Evolutionary conservation across 2,888 invertebrate species (phyloP).

Genomic region (Emmelina monodactyla): DNA sequence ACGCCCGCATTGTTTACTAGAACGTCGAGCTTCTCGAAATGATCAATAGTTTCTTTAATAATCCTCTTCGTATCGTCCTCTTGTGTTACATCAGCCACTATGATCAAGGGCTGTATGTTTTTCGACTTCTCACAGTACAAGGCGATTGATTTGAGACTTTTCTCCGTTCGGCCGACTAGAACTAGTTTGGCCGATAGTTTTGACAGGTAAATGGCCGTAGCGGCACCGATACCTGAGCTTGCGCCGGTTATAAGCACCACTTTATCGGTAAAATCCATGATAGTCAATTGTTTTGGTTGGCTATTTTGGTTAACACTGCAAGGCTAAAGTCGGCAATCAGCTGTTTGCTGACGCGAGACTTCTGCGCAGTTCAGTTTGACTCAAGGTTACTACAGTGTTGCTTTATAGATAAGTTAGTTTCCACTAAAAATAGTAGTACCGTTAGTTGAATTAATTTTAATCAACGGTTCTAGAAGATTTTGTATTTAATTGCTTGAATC

Average conservation of each 20-base stretch:
- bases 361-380: no score
- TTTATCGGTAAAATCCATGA: slow-evolving; percentile 70
- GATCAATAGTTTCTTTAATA: slow-evolving; percentile 72
- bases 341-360: no score
- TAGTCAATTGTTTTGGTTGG: slow-evolving; percentile 8
- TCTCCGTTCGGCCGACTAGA: slow-evolving; percentile 63
- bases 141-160: slow-evolving; percentile 38
- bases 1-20: slow-evolving; percentile 89
- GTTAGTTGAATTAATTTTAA: no score
- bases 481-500: no score
- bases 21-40: slow-evolving; percentile 77
- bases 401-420: no score
- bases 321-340: no score
- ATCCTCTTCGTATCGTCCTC: slow-evolving; percentile 72
- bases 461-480: no score
- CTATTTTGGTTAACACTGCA: no score
- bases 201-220: slow-evolving; percentile 72
- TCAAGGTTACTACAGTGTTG: no score
- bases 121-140: slow-evolving; percentile 65
- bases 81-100: slow-evolving; percentile 72
- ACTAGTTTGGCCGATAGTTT: slow-evolving; percentile 70
- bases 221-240: slow-evolving; percentile 79
- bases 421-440: no score
- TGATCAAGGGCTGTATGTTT: slow-evolving; percentile 57
- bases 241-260: slow-evolving; percentile 73